Percentiles rank a stretch among this genome's conserved stretches.
Evolutionary conservation across 37 sponge, comb jelly and placozoan species (phyloP).

Genomic region (Chondrilla cf. caribensis): DNA sequence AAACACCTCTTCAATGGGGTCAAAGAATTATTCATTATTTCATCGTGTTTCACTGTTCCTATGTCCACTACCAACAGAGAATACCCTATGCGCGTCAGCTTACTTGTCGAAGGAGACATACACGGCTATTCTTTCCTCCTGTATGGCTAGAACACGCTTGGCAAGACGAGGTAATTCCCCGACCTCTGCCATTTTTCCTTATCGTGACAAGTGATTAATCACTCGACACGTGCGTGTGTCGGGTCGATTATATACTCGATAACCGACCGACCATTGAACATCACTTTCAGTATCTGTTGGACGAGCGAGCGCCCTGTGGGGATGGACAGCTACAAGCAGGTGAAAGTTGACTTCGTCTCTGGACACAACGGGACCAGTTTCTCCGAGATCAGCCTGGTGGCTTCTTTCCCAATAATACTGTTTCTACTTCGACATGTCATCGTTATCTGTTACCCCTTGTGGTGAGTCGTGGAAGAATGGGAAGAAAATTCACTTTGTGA

Average conservation of each 20-base stretch:
- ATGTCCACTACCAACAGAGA: too few relatives aligned
- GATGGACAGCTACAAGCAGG: conserved; percentile 19
- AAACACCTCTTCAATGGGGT: too few relatives aligned
- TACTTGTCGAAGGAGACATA: conserved; percentile 43
- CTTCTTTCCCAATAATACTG: conserved; percentile 3
- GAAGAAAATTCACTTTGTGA: too few relatives aligned
- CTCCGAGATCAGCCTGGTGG: conserved; percentile 50
- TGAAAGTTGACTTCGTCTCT: conserved; percentile 71
- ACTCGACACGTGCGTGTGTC: not conserved
- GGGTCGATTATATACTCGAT: not conserved
- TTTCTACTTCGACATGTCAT: conserved; percentile 29
- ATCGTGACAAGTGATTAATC: not conserved
- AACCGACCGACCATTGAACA: not conserved
- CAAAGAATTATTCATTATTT: too few relatives aligned
- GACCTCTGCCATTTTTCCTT: not conserved
- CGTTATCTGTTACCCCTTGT: conserved; percentile 12
- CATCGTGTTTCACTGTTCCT: too few relatives aligned
- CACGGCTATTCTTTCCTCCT: conserved; percentile 51
- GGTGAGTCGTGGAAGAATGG: too few relatives aligned
- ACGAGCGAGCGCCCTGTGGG: not conserved
- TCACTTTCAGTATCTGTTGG: not conserved
- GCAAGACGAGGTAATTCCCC: conserved; percentile 16
- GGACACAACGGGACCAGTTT: conserved; percentile 57
- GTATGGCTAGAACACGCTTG: conserved; percentile 50
- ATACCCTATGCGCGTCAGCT: too few relatives aligned